Conservation (phyloP, 30 jellyfish, hydroid and myxozoan genomes). For the Chironex yamaguchii region DNA sequence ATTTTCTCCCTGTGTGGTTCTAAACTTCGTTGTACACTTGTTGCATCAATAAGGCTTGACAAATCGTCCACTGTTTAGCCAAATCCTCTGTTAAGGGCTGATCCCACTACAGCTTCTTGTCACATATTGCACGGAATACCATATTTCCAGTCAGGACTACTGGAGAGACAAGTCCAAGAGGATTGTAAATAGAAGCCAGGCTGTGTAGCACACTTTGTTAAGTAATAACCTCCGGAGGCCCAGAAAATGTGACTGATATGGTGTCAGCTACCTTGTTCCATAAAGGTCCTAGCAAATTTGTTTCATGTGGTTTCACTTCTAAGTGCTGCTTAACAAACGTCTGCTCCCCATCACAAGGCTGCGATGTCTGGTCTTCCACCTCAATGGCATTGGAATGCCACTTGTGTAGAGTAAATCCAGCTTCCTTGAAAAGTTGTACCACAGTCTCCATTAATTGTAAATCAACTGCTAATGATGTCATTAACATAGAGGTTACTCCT, state of each 20-base stretch:
- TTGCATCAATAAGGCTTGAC: conserved; percentile 11
- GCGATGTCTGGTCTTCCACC: conserved; percentile 19
- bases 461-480: conserved; percentile 32
- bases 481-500: conserved; percentile 50
- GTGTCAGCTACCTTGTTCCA: conserved; percentile 76
- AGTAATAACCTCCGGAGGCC: background rate
- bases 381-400: conserved; percentile 66
- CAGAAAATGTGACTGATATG: conserved; percentile 52
- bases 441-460: conserved; percentile 24
- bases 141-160: conserved; percentile 51
- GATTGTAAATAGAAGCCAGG: conserved; percentile 60
- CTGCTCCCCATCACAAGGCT: background rate
- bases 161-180: conserved; percentile 68
- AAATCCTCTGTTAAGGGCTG: conserved; percentile 32
- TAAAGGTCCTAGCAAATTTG: conserved; percentile 60
- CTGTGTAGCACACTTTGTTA: conserved; percentile 21
- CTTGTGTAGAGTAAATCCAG: conserved; percentile 52
- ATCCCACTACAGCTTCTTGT: conserved; percentile 73
- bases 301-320: conserved; percentile 40
- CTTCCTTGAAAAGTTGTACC: conserved; percentile 39
- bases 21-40: conserved; percentile 59
- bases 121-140: conserved; percentile 65
- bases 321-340: conserved; percentile 66
- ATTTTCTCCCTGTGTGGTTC: conserved; percentile 17
- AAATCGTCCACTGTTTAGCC: conserved; percentile 51